Evolutionary conservation across 1,140 invertebrate species (phyloP).

Genomic region (Aphaenogaster floridana): DNA sequence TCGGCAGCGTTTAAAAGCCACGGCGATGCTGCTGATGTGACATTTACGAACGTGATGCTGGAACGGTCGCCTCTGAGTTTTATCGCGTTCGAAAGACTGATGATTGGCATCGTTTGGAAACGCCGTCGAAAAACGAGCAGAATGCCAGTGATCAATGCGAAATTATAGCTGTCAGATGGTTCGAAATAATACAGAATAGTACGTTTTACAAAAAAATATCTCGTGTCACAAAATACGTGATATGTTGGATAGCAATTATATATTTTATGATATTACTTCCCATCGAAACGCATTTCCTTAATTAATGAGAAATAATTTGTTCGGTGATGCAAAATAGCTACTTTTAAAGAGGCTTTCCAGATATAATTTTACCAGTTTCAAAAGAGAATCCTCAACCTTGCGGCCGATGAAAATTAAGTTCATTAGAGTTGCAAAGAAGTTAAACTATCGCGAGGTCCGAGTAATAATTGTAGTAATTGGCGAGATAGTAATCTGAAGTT

Average conservation of each 20-base stretch:
- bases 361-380: slow-evolving; percentile 31
- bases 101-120: not conserved
- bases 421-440: slow-evolving; percentile 52
- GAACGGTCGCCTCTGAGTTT: slow-evolving; percentile 35
- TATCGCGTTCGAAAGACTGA: slow-evolving; percentile 3
- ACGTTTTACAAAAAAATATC: not conserved
- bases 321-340: slow-evolving; percentile 4
- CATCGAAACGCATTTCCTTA: not conserved
- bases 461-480: slow-evolving; percentile 42
- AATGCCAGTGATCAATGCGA: not conserved
- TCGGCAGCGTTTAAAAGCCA: slow-evolving; percentile 45
- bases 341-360: slow-evolving; percentile 10
- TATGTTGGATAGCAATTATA: not conserved
- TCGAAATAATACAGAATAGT: not conserved
- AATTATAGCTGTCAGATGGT: slow-evolving; percentile 25
- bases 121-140: slow-evolving; percentile 3
- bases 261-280: not conserved
- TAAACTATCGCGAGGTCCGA: slow-evolving; percentile 39
- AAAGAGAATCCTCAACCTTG: slow-evolving; percentile 27
- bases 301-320: slow-evolving; percentile 27
- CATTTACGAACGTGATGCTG: slow-evolving; percentile 38
- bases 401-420: slow-evolving; percentile 45
- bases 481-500: slow-evolving; percentile 58
- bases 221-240: not conserved
- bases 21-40: slow-evolving; percentile 7